Evolutionary conservation across 2,113 vertebrate genomes (phyloP), one percentile per base, ranked within the genome.

Genomic region (Poecilia latipinna): DNA sequence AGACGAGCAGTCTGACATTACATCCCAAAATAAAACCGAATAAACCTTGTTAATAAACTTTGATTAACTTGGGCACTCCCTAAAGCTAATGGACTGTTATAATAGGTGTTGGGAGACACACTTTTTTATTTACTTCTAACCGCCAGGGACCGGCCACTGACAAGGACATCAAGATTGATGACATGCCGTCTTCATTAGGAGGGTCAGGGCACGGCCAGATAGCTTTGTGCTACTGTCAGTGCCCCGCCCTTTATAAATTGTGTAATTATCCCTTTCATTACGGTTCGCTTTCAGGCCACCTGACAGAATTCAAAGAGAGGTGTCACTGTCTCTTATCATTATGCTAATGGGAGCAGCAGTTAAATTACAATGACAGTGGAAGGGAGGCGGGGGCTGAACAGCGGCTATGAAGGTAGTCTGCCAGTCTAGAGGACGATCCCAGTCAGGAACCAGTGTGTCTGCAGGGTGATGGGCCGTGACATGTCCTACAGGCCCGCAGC

Each of bases 321-420:
- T 91, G 90, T 94, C 89, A 77, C 91, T 93, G 86, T 89, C 91
- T 94, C 89, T 94, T 93, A 94, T 94, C 93, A 94, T 91, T 93
- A 95, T 95, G 94, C 80, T 92, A 93, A 95, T 93, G 74, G 32
- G 0, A 37, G 84, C 88, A 80, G 75, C 88, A 91, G 86, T 94
- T 93, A 92, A 91, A 91, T 87, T 79, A 93, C 92, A 94, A 94
- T 90, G 72, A 39, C 31, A 60, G 68, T 37, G 66, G 44, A 65
- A 60, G 44, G 33, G 65, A 28, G 39, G 72, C 15, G 72, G 84
- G 39, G 71, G 70, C 48, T 35, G 71, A 72, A 82, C 84, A 81
- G 84, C 37, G 57, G 83, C 82, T 81, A 86, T 84, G 70, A 75
- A 82, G 87, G 80, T 83, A 92, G 91, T 87, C 94, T 91, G 88